phyloP scores from a whole-genome alignment of 2,888 invertebrate genomes.

The Anagyrus pseudococci region DNA sequence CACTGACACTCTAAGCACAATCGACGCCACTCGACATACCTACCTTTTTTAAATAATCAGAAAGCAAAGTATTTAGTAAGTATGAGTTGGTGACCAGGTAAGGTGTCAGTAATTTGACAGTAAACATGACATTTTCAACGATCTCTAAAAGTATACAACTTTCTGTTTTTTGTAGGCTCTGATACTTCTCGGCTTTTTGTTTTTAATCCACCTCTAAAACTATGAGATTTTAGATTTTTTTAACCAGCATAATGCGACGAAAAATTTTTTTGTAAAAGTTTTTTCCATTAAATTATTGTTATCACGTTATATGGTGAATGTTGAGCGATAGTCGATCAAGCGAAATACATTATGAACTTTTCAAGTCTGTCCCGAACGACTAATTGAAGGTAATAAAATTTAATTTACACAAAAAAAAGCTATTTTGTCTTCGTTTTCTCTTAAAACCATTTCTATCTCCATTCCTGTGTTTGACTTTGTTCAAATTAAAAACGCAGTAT shows the following conservation, averaged over 20 bases:
- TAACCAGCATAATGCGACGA: no score
- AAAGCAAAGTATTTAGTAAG: slow-evolving; percentile 46
- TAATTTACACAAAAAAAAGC: not conserved
- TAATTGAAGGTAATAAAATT: not conserved
- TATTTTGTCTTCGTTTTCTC: not conserved
- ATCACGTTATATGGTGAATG: no score
- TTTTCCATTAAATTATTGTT: no score
- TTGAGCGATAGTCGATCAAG: no score
- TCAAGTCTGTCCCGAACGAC: not conserved
- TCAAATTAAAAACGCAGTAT: not conserved
- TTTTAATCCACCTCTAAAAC: no score
- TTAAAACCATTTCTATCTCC: not conserved
- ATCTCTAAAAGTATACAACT: no score
- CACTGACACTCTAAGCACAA: slow-evolving; percentile 28
- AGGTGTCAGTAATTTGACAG: slow-evolving; percentile 43
- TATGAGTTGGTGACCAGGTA: slow-evolving; percentile 51
- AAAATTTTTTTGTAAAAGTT: no score
- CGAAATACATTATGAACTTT: not conserved
- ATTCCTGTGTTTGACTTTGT: not conserved
- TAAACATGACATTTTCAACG: no score
- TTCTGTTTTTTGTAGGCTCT: no score
- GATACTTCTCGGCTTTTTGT: no score
- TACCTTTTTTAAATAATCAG: not conserved
- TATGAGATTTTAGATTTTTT: no score
- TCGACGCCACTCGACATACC: slow-evolving; percentile 2